Conservation (phyloP, 2,113 vertebrate genomes). For the Bos indicus region DNA sequence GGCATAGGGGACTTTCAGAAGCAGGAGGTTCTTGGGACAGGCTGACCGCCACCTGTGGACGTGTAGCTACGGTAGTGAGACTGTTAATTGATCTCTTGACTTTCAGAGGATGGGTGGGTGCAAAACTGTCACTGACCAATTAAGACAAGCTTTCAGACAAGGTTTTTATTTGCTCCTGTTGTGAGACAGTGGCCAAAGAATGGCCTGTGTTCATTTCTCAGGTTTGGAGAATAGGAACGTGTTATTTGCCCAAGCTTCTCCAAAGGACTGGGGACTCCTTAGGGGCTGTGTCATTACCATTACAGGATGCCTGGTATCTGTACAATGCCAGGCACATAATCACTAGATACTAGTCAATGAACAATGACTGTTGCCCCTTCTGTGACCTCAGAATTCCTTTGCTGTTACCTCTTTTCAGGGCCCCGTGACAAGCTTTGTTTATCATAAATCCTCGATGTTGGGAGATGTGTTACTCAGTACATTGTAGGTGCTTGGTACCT, state of each 20-base stretch:
- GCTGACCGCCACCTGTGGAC: background rate
- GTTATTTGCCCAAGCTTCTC: background rate
- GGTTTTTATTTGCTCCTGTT: background rate
- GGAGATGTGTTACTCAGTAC: background rate
- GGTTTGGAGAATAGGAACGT: background rate
- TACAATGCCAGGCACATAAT: background rate
- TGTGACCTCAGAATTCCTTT: background rate
- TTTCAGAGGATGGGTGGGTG: background rate
- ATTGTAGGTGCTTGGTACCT: background rate
- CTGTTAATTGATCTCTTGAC: background rate
- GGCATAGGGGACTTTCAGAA: background rate
- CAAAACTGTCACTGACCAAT: background rate
- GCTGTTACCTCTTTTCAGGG: background rate
- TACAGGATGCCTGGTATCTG: accelerated
- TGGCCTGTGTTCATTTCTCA: background rate
- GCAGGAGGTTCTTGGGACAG: background rate
- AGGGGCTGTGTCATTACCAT: background rate
- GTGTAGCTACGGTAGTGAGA: background rate
- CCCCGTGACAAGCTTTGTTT: background rate
- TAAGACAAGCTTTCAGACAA: background rate
- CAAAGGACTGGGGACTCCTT: background rate
- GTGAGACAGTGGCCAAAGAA: background rate
- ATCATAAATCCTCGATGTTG: background rate
- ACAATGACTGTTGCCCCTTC: background rate
- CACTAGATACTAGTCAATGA: accelerated